Conservation (phyloP, 2,113 vertebrate genomes). For the Osmerus eperlanus region DNA sequence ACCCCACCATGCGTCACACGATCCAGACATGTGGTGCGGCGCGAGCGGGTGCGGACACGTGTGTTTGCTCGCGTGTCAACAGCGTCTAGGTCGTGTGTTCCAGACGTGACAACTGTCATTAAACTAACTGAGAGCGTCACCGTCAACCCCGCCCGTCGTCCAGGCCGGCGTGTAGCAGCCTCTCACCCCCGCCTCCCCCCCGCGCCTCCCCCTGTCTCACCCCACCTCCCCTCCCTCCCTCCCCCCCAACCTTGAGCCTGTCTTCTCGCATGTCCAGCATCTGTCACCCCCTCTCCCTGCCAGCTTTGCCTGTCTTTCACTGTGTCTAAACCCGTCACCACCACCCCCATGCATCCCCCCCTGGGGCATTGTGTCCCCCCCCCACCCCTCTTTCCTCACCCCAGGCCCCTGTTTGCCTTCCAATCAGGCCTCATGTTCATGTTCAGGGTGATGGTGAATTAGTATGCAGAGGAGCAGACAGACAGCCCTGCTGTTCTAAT, state of each 20-base stretch:
- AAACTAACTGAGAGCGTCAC: constrained; percentile 69
- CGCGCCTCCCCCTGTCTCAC: constrained; percentile 5
- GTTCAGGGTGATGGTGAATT: constrained; percentile 61
- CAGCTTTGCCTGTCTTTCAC: constrained; percentile 1
- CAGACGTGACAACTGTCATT: constrained; percentile 62
- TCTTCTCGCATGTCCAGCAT: constrained; percentile 32
- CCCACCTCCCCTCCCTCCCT: constrained; percentile 19
- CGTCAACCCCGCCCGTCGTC: constrained; percentile 56
- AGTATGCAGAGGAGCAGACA: constrained; percentile 64
- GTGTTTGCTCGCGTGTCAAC: constrained; percentile 6
- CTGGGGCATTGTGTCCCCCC: no score
- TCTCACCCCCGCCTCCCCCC: constrained; percentile 1
- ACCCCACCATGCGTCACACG: constrained; percentile 48
- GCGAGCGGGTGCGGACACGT: constrained; percentile 25
- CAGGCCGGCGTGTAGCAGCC: constrained; percentile 41
- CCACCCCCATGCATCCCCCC: no score
- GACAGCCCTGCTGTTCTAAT: constrained; percentile 59
- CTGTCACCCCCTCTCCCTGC: constrained; percentile 21
- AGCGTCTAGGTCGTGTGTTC: constrained; percentile 54
- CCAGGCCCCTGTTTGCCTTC: constrained; percentile 25
- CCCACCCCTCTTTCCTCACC: no score
- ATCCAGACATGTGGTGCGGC: constrained; percentile 36
- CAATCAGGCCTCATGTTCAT: constrained; percentile 43
- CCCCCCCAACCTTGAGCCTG: neutral
- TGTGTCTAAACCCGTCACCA: neutral